These are phyloP conservation scores for Melieria picta DNA, from an alignment of 2,888 invertebrate species.

Conservation along the genomic window DNA sequence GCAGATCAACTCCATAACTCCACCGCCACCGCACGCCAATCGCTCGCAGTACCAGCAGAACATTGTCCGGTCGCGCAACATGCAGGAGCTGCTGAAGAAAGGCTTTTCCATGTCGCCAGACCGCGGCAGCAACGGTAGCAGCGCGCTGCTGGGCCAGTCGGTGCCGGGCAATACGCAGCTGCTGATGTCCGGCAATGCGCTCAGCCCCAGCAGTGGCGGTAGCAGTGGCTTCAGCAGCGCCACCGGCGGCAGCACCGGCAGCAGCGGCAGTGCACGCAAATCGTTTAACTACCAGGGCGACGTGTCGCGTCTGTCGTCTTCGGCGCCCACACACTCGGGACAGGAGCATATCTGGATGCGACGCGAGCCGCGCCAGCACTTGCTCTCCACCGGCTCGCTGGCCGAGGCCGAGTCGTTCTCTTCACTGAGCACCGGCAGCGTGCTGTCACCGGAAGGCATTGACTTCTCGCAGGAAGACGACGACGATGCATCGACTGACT, in stretches of 20 bases:
- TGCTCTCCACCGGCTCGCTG: slow-evolving; percentile 84
- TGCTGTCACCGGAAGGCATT: slow-evolving; percentile 83
- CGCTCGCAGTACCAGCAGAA: slow-evolving; percentile 60
- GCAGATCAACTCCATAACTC: slow-evolving; percentile 60
- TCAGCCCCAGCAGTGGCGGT: slow-evolving; percentile 60
- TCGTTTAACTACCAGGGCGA: slow-evolving; percentile 53
- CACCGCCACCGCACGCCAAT: slow-evolving; percentile 64
- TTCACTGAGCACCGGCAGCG: slow-evolving; percentile 82
- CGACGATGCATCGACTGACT: slow-evolving; percentile 83
- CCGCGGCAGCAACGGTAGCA: slow-evolving; percentile 62
- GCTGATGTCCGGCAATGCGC: slow-evolving; percentile 63
- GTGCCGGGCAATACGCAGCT: slow-evolving; percentile 70
- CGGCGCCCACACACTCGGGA: slow-evolving; percentile 84
- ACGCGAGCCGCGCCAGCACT: slow-evolving; percentile 86
- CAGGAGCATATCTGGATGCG: slow-evolving; percentile 88
- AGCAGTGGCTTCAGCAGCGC: slow-evolving; percentile 62
- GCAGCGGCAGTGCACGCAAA: slow-evolving; percentile 51
- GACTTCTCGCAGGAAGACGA: slow-evolving; percentile 84
- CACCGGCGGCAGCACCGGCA: slow-evolving; percentile 45
- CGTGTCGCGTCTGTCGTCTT: slow-evolving; percentile 80
- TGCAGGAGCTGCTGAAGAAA: slow-evolving; percentile 71
- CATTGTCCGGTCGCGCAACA: slow-evolving; percentile 59
- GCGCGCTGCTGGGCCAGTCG: slow-evolving; percentile 70
- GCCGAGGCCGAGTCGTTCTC: slow-evolving; percentile 88
- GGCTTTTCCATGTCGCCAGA: slow-evolving; percentile 71